Base-by-base conservation (phyloP, 37 sponge, comb jelly and placozoan species). In the Halisarca cf. caerulea region DNA sequence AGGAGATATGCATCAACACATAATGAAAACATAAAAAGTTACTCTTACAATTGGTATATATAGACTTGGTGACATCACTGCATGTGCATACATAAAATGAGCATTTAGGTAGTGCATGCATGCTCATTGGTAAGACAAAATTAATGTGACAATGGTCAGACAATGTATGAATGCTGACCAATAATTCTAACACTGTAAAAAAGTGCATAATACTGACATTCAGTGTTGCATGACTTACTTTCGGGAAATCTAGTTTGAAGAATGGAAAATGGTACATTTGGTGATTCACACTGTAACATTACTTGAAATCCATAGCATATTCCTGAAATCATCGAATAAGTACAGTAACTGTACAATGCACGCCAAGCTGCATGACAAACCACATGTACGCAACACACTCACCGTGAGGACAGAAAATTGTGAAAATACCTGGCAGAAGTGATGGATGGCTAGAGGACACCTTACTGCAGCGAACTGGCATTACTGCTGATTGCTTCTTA, bases 281-380 rank as follows among this genome's bases (percentile, higher is more conserved):
- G 86, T 6, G 86, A 86, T 53, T 86, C 86, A 47, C 41, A 24
- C 33, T 23, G 28, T 25, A 38, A 15, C 80, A 86, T 79, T 24
- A 79, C 86, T 86, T 86, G 36, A 78, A 86, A 86, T 3, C 86
- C 86, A 80, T 80, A 86, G 41, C 86, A 86, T 18, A 86, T 58
- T 61, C 87, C 86, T 85, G 78, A 33, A 85, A 15, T 60, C 6
- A 18, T 51, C 36, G 8, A 33, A 66, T 66, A 9, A 8, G 27
- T 9, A 83, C 35, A 83, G 7, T 71, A 40, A 42, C 64, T 83
- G 51, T 36, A 66, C 1, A 11, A 40, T 66, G 11, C 6, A 62
- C 9, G 64, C 9, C 11, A 36, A 59, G 3, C 40, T 40, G 2
- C n/a, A 32, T 14, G 11, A 20, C 58, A 80, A 54, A 23, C n/a